Evolutionary conservation across 1,140 invertebrate genomes (phyloP).

Genomic region (Alviniconcha marisindica): DNA sequence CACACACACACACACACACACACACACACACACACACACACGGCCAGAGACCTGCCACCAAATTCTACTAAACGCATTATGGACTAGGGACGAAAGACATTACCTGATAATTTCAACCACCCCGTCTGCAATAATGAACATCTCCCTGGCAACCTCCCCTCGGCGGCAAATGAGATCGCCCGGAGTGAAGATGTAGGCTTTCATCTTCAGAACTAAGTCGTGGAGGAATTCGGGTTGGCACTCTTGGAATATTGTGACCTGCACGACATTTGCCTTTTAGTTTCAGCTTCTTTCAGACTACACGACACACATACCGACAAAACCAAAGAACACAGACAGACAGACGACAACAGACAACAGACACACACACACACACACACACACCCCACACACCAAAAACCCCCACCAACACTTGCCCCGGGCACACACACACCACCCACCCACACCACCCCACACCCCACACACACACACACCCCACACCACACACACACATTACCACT

Average conservation of each 20-base stretch:
- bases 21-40: conserved; percentile 12
- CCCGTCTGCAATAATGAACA: conserved; percentile 99
- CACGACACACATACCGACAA: too few relatives aligned
- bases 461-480: too few relatives aligned
- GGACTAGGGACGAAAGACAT: too few relatives aligned
- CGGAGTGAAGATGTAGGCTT: conserved; percentile 97
- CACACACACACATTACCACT: too few relatives aligned
- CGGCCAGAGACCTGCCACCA: too few relatives aligned
- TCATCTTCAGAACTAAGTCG: conserved; percentile 98
- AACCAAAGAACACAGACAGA: background rate
- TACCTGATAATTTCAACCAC: conserved; percentile 91
- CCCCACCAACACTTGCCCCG: too few relatives aligned
- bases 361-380: background rate
- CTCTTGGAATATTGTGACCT: conserved; percentile 93
- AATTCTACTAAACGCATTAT: too few relatives aligned
- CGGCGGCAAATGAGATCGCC: conserved; percentile 97
- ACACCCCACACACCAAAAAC: background rate
- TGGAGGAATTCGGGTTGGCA: conserved; percentile 98
- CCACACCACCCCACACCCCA: too few relatives aligned
- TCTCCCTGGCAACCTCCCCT: conserved; percentile 95
- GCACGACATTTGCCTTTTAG: conserved; percentile 51
- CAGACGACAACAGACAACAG: background rate
- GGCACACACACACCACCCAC: too few relatives aligned
- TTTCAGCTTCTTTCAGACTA: too few relatives aligned
- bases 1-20: conserved; percentile 33